phyloP scores from a whole-genome alignment of 2,797 vertebrate species.

The Falco peregrinus region DNA sequence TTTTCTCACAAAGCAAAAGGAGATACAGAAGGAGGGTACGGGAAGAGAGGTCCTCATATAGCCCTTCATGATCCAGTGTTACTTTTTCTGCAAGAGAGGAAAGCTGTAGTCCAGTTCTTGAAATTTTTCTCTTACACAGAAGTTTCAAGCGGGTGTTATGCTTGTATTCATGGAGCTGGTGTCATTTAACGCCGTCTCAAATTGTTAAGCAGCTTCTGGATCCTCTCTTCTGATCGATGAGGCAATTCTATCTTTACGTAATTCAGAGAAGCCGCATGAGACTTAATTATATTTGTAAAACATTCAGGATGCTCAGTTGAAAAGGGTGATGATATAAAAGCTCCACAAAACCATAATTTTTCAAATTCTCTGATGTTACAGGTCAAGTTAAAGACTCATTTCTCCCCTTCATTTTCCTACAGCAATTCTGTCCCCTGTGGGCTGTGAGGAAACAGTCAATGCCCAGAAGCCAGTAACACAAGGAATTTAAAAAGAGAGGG shows the following conservation, averaged over 20 bases:
- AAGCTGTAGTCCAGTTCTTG: background rate
- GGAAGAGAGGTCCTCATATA: background rate
- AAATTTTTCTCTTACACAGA: background rate
- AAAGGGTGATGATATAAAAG: slow-evolving; percentile 46
- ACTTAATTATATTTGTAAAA: slow-evolving; percentile 63
- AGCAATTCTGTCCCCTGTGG: slow-evolving; percentile 26
- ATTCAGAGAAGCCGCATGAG: slow-evolving; percentile 50
- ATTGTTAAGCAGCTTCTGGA: slow-evolving; percentile 31
- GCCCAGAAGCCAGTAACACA: background rate
- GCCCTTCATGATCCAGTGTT: background rate
- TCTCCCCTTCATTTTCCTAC: background rate
- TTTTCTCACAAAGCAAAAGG: background rate
- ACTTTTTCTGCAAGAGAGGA: background rate
- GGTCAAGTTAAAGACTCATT: slow-evolving; percentile 21
- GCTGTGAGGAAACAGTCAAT: background rate
- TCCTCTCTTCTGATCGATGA: slow-evolving; percentile 45
- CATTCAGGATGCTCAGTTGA: slow-evolving; percentile 41
- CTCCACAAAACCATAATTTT: slow-evolving; percentile 17
- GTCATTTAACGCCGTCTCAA: slow-evolving; percentile 6
- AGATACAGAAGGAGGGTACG: background rate
- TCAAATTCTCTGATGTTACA: slow-evolving; percentile 30
- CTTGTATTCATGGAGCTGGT: background rate
- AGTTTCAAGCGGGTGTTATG: background rate
- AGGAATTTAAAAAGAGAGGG: background rate
- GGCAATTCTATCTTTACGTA: slow-evolving; percentile 43